A percentile compares a stretch with the other conserved stretches of the same genome.
Evolutionary conservation across 2,113 vertebrate genomes (phyloP).

Genomic region (Toxostoma redivivum): DNA sequence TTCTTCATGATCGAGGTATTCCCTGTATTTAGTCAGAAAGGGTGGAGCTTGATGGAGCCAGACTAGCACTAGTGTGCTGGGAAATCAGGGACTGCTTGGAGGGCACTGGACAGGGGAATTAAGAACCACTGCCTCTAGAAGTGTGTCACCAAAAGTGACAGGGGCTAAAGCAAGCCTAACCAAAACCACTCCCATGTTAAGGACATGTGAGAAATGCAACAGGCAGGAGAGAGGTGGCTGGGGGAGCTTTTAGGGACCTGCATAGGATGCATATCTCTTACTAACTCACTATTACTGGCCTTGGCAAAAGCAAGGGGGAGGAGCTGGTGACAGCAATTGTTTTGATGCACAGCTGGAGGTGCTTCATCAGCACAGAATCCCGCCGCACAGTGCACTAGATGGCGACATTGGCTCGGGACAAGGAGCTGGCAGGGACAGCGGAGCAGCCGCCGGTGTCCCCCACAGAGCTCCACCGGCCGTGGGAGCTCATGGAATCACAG

Average conservation of each 20-base stretch:
- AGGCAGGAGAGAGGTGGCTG: background rate
- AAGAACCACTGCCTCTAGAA: background rate
- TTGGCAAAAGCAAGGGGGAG: background rate
- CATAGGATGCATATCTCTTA: rapidly evolving
- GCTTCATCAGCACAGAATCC: rapidly evolving
- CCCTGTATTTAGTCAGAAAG: background rate
- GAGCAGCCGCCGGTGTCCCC: background rate
- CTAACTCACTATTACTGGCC: background rate
- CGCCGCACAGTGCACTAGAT: background rate
- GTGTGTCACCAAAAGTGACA: background rate
- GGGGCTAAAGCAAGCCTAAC: background rate
- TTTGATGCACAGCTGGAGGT: rapidly evolving
- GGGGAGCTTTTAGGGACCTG: background rate
- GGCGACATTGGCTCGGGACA: background rate
- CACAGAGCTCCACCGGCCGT: background rate
- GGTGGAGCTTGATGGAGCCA: background rate
- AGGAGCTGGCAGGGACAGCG: background rate
- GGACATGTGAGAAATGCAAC: background rate
- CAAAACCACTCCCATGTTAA: background rate
- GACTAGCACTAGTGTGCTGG: background rate
- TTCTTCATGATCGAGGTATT: background rate
- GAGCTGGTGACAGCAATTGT: background rate
- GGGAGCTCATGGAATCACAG: background rate
- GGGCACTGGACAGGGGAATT: background rate
- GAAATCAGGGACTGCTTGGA: background rate